Base-by-base conservation (phyloP, 2,888 invertebrate genomes). In the Spilosoma lubricipeda region DNA sequence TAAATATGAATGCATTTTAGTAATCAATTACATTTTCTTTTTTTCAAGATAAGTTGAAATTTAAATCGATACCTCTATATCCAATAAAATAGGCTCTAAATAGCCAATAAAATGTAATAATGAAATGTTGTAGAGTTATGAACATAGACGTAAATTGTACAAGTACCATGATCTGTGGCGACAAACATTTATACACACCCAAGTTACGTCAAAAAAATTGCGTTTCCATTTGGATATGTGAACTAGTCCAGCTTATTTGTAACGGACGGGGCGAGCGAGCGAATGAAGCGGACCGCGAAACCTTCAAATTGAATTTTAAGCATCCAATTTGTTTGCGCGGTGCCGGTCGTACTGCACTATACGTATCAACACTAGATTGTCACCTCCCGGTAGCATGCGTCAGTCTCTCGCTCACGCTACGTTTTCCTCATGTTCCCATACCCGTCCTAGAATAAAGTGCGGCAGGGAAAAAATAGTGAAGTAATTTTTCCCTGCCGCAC, bases 221-320 rank as follows among this genome's bases (percentile, higher is more conserved):
- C 89, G 89, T 91, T 92, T 91, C 87, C 91, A 91, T 92, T 92
- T 86, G 90, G 89, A 92, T 90, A 91, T 92, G 91, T 90, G 92
- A 89, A 89, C 88, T 88, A 87, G 93, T 93, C 90, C 93, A 89
- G 93, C 89, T 91, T 91, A 92, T 91, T 91, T 91, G 92, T 91
- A 93, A 92, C 93, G 92, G 90, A 90, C 93, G 93, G 90, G 90
- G 88, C 90, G 92, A 91, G 88, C 90, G 92, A 91, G 90, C 92
- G 92, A 93, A 94, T 94, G 93, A 94, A 94, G 92, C 92, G 93
- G 91, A 93, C 95, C 95, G 93, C 94, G 94, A 95, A 95, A 95
- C 95, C 94, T 95, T 94, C 91, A 94, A 95, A 95, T 95, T 95
- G 95, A 95, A 95, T 95, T 95, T 95, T 95, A 95, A 95, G 95